These are phyloP conservation scores for Falco rusticolus DNA, from an alignment of 2,797 vertebrate genomes.

Conservation along the genomic window DNA sequence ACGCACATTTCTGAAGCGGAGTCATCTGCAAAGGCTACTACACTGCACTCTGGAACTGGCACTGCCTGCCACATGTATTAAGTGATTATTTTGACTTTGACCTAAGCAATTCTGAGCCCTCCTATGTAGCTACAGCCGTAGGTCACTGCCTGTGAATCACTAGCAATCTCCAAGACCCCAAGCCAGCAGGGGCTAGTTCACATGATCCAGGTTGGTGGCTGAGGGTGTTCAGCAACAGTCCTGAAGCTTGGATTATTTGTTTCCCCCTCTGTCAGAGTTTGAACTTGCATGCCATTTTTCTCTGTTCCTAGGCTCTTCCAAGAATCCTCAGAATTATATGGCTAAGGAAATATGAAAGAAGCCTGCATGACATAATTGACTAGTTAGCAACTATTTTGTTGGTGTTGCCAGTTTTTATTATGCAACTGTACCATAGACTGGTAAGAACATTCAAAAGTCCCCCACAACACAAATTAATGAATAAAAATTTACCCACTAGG, in stretches of 20 bases:
- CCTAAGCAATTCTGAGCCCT: neutral
- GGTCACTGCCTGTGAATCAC: rapidly evolving
- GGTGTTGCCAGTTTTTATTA: neutral
- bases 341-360: neutral
- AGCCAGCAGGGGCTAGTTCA: neutral
- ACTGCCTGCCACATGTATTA: neutral
- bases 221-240: neutral
- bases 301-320: neutral
- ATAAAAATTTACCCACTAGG: neutral
- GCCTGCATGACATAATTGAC: neutral
- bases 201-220: neutral
- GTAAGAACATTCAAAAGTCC: neutral
- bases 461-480: neutral
- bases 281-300: neutral
- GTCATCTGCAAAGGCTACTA: neutral
- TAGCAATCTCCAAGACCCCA: neutral
- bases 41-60: neutral
- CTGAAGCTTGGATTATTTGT: neutral
- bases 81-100: neutral
- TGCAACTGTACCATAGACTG: neutral
- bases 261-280: neutral
- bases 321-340: neutral
- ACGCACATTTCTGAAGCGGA: neutral
- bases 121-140: neutral
- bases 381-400: neutral